A percentile compares a stretch with the other conserved stretches of the same genome.
These are phyloP conservation scores for Oncorhynchus keta DNA, from an alignment of 2,113 vertebrate species.

Conservation along the genomic window DNA sequence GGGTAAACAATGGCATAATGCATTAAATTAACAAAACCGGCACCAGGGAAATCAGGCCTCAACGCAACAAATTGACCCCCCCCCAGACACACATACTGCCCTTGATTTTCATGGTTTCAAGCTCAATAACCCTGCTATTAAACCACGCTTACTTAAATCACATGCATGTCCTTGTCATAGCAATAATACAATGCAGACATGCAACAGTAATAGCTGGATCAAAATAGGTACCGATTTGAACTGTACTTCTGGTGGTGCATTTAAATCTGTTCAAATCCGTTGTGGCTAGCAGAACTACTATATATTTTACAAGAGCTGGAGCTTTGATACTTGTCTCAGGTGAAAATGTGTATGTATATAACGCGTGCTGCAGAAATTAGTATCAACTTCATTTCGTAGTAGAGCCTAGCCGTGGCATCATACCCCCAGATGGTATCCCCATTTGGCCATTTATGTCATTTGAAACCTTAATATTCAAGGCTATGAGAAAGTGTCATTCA, in stretches of 20 bases:
- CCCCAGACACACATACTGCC: constrained; percentile 3
- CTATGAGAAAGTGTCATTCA: constrained; percentile 30
- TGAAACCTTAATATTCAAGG: background rate
- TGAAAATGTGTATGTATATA: background rate
- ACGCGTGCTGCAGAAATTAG: background rate
- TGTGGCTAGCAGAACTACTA: background rate
- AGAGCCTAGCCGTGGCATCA: background rate
- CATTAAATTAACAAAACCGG: constrained; percentile 62
- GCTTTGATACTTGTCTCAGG: background rate
- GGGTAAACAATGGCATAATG: constrained; percentile 57
- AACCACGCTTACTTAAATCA: constrained; percentile 53
- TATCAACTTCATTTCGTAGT: background rate
- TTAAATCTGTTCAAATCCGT: background rate
- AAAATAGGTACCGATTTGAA: background rate
- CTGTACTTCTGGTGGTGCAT: background rate
- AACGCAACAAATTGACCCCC: constrained; percentile 53
- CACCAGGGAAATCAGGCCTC: constrained; percentile 68
- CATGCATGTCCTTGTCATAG: constrained; percentile 19
- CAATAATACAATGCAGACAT: constrained; percentile 1
- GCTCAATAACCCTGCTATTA: constrained; percentile 57
- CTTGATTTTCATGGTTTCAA: constrained; percentile 59
- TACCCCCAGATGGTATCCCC: background rate
- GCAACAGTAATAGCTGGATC: background rate
- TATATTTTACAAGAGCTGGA: background rate
- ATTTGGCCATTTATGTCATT: background rate